Evolutionary conservation across 1,140 invertebrate species (phyloP), one percentile per base, ranked within the genome.

Genomic region (Drosophila serrata): DNA sequence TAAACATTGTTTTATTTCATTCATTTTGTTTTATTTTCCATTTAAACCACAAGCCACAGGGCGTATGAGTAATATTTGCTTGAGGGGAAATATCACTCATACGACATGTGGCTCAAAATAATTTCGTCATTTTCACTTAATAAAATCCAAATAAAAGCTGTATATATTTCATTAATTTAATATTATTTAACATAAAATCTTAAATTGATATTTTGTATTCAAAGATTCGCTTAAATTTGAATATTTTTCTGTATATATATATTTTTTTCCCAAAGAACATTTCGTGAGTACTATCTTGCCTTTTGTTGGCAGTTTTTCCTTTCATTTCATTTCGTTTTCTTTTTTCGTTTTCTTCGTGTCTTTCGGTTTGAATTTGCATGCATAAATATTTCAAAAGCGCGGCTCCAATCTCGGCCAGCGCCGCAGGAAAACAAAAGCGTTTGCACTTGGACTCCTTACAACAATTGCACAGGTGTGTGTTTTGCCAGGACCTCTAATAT

Each of bases 361-460:
- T 79, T 70, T 56, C 56, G 60, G 57, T 45, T 45, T 75, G 65
- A 72, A 85, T 84, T 84, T 85, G 81, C 81, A 84, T 84, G 81
- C 81, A 81, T 81, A 84, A 84, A 84, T 84, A 85, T 84, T 84
- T 81, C 59, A 81, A 60, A 81, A 85, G 61, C 57, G 45, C 51
- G 68, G 68, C 65, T 72, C 65, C 68, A 72, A 72, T 72, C 68
- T 72, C 65, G 51, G 53, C 51, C 65, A 72, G 31, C 31, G 31
- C n/a, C 42, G 58, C 4, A 3, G 15, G 24, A 48, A 49, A 72
- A 72, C 68, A 72, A 72, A 72, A 72, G 39, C 64, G 51, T 58
- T 70, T 70, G 65, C 68, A 72, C 65, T 70, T 57, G 68, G 68
- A 70, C 68, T 72, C 67, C 68, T 70, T 69, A 69, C 46, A 72